Conservation (phyloP, 2,113 vertebrate species). For the Girardinichthys multiradiatus region DNA sequence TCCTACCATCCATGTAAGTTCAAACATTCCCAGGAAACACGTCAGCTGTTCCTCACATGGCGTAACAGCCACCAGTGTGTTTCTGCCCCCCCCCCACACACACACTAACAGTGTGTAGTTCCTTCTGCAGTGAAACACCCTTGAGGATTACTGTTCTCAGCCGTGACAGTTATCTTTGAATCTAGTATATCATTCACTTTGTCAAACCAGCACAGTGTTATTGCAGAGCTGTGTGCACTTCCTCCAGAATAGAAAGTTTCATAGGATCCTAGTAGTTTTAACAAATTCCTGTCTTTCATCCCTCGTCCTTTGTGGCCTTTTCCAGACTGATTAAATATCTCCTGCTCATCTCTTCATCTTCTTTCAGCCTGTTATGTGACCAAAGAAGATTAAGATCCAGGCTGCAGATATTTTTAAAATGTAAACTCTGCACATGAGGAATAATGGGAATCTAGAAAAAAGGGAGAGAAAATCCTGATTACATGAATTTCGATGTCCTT, state of each 20-base stretch:
- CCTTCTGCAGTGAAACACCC: conserved; percentile 14
- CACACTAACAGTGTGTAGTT: conserved; percentile 16
- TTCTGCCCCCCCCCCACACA: background rate
- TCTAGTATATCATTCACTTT: conserved; percentile 12
- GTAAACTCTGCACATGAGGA: background rate
- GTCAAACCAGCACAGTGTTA: conserved; percentile 42
- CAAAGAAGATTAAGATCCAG: conserved; percentile 1
- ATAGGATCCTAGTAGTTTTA: conserved; percentile 9
- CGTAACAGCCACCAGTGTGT: conserved; percentile 40
- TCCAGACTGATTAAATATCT: background rate
- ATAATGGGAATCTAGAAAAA: background rate
- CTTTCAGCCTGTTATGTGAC: background rate
- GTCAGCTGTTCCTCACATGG: conserved; percentile 28
- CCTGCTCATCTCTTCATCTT: background rate
- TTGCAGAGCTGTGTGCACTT: conserved; percentile 17
- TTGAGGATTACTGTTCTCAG: background rate
- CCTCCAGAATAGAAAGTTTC: background rate
- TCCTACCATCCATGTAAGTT: conserved; percentile 78
- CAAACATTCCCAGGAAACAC: conserved; percentile 24
- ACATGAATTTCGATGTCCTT: background rate
- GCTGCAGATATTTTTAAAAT: background rate
- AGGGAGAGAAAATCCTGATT: background rate
- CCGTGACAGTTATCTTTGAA: conserved; percentile 18
- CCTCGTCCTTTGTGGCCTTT: background rate
- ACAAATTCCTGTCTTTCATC: conserved; percentile 24